These are phyloP conservation scores for Choloepus hoffmanni DNA, from an alignment of 2,113 vertebrate genomes.

Conservation along the genomic window DNA sequence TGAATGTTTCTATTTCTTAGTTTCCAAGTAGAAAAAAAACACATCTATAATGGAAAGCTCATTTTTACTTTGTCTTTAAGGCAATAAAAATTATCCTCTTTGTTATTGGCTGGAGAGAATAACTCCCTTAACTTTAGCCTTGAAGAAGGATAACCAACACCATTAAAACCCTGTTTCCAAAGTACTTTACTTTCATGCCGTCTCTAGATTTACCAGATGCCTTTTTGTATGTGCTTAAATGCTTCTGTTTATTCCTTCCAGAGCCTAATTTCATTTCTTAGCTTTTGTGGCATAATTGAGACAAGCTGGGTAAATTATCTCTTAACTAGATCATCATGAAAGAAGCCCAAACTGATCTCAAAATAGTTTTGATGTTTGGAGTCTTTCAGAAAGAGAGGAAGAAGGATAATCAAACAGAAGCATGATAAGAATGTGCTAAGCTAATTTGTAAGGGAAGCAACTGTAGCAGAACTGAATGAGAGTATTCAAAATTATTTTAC, in stretches of 20 bases:
- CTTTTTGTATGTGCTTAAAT: neutral
- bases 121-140: neutral
- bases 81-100: neutral
- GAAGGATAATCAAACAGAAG: conserved; percentile 27
- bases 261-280: conserved; percentile 62
- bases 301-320: conserved; percentile 49
- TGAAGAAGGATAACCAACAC: neutral
- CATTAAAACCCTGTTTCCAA: conserved; percentile 57
- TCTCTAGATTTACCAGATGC: conserved; percentile 48
- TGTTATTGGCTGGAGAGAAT: neutral
- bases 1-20: neutral
- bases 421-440: neutral
- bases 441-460: conserved; percentile 1
- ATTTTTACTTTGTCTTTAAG: conserved; percentile 49
- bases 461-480: neutral
- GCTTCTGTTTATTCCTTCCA: conserved; percentile 54
- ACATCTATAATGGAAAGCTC: conserved; percentile 52
- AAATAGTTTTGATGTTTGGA: conserved; percentile 58
- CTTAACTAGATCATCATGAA: conserved; percentile 30
- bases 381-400: conserved; percentile 26
- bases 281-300: conserved; percentile 59
- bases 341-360: conserved; percentile 32
- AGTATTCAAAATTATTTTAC: neutral
- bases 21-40: neutral
- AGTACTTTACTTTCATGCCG: neutral